Conservation (phyloP, 2,888 invertebrate species). For the Congeria kusceri region DNA sequence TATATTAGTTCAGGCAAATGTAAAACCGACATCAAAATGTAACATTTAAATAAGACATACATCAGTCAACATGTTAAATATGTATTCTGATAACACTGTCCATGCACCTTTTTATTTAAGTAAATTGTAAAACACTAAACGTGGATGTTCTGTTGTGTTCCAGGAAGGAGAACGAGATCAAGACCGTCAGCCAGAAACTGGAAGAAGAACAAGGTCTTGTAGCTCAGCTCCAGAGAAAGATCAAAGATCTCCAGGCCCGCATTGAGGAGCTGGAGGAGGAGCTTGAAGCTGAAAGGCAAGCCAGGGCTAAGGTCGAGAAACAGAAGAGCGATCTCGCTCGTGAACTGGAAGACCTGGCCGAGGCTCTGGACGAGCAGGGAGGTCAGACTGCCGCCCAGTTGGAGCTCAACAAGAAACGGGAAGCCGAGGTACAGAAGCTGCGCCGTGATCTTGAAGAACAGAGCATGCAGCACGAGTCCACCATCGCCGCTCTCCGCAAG, state of each 20-base stretch:
- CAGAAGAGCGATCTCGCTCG: constrained; percentile 98
- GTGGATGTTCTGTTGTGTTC: constrained; percentile 82
- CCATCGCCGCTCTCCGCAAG: constrained; percentile 98
- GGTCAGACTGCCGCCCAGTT: constrained; percentile 98
- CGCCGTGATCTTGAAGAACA: constrained; percentile 98
- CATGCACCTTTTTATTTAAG: too few species aligned
- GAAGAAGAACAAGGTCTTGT: constrained; percentile 99
- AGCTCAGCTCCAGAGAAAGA: constrained; percentile 98
- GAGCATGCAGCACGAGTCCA: constrained; percentile 99
- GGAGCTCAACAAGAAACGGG: constrained; percentile 99
- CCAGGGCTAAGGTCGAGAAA: constrained; percentile 98
- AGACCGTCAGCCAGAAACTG: constrained; percentile 95
- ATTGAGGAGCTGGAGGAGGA: constrained; percentile 99
- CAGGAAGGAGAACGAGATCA: constrained; percentile 99
- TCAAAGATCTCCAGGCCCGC: constrained; percentile 98
- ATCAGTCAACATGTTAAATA: too few species aligned
- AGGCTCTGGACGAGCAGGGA: constrained; percentile 95
- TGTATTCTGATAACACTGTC: too few species aligned
- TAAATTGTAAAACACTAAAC: too few species aligned
- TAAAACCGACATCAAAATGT: too few species aligned
- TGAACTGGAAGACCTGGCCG: constrained; percentile 93
- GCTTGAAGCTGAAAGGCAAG: constrained; percentile 99
- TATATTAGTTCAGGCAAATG: too few species aligned
- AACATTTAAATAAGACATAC: too few species aligned
- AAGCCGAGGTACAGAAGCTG: constrained; percentile 99